Percentiles rank a stretch among this genome's conserved stretches.
Evolutionary conservation across 2,797 vertebrate genomes (phyloP).

Genomic region (Phalloptychus januarius): DNA sequence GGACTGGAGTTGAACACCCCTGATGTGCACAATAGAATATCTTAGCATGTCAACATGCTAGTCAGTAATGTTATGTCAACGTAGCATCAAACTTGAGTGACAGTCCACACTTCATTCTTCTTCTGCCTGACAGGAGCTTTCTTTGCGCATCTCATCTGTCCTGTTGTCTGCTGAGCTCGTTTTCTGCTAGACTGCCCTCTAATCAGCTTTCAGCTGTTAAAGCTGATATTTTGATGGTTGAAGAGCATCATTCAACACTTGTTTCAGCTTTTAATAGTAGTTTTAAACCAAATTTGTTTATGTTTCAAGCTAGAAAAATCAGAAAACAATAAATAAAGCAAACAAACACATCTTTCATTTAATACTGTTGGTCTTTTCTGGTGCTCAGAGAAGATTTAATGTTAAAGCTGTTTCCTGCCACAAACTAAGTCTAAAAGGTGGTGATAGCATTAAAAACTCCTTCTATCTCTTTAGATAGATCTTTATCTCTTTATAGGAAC

Average conservation of each 20-base stretch:
- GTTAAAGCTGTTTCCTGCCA: neutral
- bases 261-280: neutral
- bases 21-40: neutral
- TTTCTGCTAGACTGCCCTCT: slow-evolving; percentile 29
- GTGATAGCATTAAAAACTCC: neutral
- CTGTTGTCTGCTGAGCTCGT: slow-evolving; percentile 33
- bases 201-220: slow-evolving; percentile 20
- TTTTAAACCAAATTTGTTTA: neutral
- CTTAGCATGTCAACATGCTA: slow-evolving; percentile 35
- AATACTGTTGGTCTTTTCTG: neutral
- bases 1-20: too few species aligned
- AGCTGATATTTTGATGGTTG: slow-evolving; percentile 3
- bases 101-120: slow-evolving; percentile 35
- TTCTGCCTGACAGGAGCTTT: slow-evolving; percentile 19
- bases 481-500: too few species aligned
- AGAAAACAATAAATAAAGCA: neutral
- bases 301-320: neutral
- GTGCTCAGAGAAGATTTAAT: neutral
- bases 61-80: slow-evolving; percentile 4
- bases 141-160: slow-evolving; percentile 32
- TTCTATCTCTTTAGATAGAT: neutral
- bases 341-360: neutral
- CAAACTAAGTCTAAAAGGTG: neutral
- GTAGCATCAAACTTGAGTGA: slow-evolving; percentile 17
- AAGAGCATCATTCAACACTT: neutral